Percentiles rank a stretch among this genome's conserved stretches.
phyloP scores from a whole-genome alignment of 2,888 invertebrate genomes.

The Seira sanloemensis region DNA sequence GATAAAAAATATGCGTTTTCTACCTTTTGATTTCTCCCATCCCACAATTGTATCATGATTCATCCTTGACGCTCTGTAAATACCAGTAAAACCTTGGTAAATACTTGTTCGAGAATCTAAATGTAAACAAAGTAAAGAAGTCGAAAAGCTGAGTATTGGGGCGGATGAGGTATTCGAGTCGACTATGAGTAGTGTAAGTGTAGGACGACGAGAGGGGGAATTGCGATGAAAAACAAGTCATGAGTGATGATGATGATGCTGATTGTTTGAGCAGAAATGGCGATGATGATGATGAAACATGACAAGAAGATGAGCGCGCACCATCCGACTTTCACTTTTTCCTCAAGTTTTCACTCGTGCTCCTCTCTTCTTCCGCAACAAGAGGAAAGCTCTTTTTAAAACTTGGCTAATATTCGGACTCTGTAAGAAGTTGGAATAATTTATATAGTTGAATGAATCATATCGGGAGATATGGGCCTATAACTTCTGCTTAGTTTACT shows the following conservation, averaged over 20 bases:
- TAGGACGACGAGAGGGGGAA: not conserved
- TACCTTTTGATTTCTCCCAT: no score
- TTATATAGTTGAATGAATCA: slow-evolving; percentile 21
- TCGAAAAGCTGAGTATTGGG: no score
- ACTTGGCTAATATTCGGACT: slow-evolving; percentile 41
- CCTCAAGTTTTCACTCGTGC: not conserved
- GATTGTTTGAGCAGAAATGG: slow-evolving; percentile 46
- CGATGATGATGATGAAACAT: slow-evolving; percentile 41
- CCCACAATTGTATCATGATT: not conserved
- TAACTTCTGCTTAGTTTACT: not conserved
- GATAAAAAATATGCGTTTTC: not conserved
- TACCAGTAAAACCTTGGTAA: not conserved
- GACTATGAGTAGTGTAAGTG: not conserved
- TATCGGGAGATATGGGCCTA: not conserved
- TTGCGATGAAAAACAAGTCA: slow-evolving; percentile 27
- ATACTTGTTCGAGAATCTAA: slow-evolving; percentile 18
- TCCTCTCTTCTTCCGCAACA: slow-evolving; percentile 13
- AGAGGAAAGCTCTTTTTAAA: not conserved
- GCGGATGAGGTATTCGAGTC: no score
- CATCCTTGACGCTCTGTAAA: not conserved
- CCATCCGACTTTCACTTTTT: slow-evolving; percentile 40
- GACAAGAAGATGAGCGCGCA: slow-evolving; percentile 52
- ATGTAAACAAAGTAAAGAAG: slow-evolving; percentile 18
- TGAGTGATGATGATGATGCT: slow-evolving; percentile 39
- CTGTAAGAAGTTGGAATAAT: slow-evolving; percentile 50